Base-by-base conservation (phyloP, 2,113 vertebrate species). In the Alethe castanea region DNA sequence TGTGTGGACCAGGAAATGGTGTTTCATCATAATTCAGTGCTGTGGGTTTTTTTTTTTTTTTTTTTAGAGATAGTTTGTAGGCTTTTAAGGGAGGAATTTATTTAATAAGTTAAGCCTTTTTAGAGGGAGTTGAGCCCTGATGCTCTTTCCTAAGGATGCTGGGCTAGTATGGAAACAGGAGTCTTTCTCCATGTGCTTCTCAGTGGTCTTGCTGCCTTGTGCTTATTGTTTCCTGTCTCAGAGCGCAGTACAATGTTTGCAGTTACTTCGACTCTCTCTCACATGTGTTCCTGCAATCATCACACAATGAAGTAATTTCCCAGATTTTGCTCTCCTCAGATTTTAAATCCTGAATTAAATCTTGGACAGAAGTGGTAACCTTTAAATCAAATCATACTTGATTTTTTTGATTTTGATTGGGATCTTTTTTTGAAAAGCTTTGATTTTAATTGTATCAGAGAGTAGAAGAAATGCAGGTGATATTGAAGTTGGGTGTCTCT, bases 231-330 rank as follows among this genome's bases (percentile, higher is more conserved):
- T 97, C 95, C 94, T 90, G 94, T 96, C 82, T 88, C 71, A 7
- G 90, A 88, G 66, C 0, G 5, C 1, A 5, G 48, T 61, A 69
- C 50, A 6, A 73, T 88, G 86, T 96, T 95, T 96, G 85, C 90
- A 86, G 94, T 86, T 92, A 62, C 54, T 92, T 65, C 79, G 90
- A 1, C 82, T 94, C 81, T 86, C 86, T 50, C 62, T 80, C 95
- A 96, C 94, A 94, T 42, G 17, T 95, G 95, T 94, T 96, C 82
- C 71, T 77, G 76, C 80, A 95, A 36, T 96, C 92, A 95, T 92
- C 90, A 81, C 90, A 19, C 57, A 57, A 12, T 86, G 81, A 96
- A 93, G 70, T 85, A 0, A 77, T 80, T 95, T 94, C 90, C 82
- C 82, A 92, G 57, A 50, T 93, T 88, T 87, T 85, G 14, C 40